Evolutionary conservation across 2,888 invertebrate genomes (phyloP).

Genomic region (Idaea straminata): DNA sequence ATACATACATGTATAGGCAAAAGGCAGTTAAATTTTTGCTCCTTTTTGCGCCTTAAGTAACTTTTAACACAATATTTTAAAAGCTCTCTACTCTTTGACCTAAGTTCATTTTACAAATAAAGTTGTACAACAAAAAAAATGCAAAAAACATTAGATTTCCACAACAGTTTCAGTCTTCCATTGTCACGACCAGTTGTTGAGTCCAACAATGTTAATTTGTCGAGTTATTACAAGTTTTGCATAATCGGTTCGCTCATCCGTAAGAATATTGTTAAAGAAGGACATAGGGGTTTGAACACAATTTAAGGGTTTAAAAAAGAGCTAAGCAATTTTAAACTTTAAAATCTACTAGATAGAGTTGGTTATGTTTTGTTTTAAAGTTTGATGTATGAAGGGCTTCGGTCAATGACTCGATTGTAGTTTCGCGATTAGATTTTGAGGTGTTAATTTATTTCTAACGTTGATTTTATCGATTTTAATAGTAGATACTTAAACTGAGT

Average conservation of each 20-base stretch:
- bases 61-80: too few relatives aligned
- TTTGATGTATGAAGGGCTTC: conserved; percentile 28
- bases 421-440: conserved; percentile 37
- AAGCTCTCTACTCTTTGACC: not conserved
- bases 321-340: conserved; percentile 9
- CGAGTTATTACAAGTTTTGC: conserved; percentile 56
- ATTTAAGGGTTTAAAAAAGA: not conserved
- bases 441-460: conserved; percentile 41
- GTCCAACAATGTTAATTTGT: conserved; percentile 48
- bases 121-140: not conserved
- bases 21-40: too few relatives aligned
- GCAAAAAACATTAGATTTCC: not conserved
- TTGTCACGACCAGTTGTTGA: conserved; percentile 26
- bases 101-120: not conserved
- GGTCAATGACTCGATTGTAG: conserved; percentile 45
- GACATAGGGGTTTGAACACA: conserved; percentile 32
- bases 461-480: conserved; percentile 19
- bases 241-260: conserved; percentile 63
- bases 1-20: too few relatives aligned
- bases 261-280: conserved; percentile 46
- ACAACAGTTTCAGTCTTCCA: conserved; percentile 29
- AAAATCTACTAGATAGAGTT: conserved; percentile 6
- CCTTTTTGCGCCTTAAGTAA: too few relatives aligned
- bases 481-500: not conserved
- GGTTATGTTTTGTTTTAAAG: conserved; percentile 6